Evolutionary conservation across 2,113 vertebrate genomes (phyloP), one percentile per base, ranked within the genome.

Genomic region (Hydrochoerus hydrochaeris): DNA sequence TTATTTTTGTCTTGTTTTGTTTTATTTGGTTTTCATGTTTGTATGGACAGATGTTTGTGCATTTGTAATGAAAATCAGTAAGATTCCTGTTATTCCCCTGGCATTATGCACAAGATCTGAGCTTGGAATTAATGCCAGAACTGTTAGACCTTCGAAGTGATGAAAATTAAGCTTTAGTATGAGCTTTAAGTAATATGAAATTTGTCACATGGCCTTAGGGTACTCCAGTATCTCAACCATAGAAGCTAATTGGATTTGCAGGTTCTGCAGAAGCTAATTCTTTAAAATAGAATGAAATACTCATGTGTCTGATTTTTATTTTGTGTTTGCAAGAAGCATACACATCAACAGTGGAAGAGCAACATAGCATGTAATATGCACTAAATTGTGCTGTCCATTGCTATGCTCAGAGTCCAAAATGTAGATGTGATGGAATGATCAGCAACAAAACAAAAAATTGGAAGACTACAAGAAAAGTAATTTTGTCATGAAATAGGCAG

Each of bases 181-280:
- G 3, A 57, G 12, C 69, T 91, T 88, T 85, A 93, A 75, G 30
- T 49, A 91, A n/a, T 88, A 82, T 60, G 38, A 73, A 88, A 89
- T 57, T 85, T 93, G 44, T 78, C 19, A 41, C 26, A 91, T 91
- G 8, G 19, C 2, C 2, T 46, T 84, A 83, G 83, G 5, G 16
- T 92, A 87, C 83, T 57, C 46, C 77, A 57, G 69, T 73, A 24
- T 88, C 16, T 95, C 41, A 58, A 46, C 28, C 67, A 1, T 16
- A 86, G 0, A 54, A 85, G 22, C 16, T 65, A 71, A 24, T 46
- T 89, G 80, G 54, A 5, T 69, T 85, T 95, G 10, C 12, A 83
- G 22, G 1, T 78, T 81, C 60, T 78, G 3, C 35, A 46, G 46
- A 30, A 90, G 1, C 17, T 89, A 65, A 85, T 63, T 9, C 19